A percentile compares a stretch with the other conserved stretches of the same genome.
Evolutionary conservation across 1,140 invertebrate genomes (phyloP).

Genomic region (Bombus difficillimus): DNA sequence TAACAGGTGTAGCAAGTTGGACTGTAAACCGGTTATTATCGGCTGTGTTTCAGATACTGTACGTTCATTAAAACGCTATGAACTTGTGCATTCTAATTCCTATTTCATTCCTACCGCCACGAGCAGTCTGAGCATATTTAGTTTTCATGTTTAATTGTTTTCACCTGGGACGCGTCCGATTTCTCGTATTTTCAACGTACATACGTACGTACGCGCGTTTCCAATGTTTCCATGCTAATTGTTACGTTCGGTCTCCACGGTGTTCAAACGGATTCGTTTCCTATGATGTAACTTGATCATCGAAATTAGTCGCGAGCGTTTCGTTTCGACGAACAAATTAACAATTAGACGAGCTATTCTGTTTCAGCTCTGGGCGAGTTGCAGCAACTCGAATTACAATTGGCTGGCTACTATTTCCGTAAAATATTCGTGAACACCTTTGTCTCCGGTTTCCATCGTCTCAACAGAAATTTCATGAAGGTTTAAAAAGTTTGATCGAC

Average conservation of each 20-base stretch:
- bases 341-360: constrained; percentile 21
- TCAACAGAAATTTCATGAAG: not conserved
- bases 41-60: constrained; percentile 31
- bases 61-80: constrained; percentile 58
- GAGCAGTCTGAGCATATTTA: constrained; percentile 2
- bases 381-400: not conserved
- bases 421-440: not conserved
- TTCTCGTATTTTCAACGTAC: not conserved
- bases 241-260: not conserved
- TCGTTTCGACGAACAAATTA: constrained; percentile 29
- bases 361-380: not conserved
- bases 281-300: constrained; percentile 1
- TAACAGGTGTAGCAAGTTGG: constrained; percentile 56
- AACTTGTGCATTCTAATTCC: constrained; percentile 58
- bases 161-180: not conserved
- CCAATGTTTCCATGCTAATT: not conserved
- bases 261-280: constrained; percentile 4
- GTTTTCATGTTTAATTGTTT: constrained; percentile 48
- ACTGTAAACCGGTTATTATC: constrained; percentile 53
- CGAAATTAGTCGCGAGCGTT: constrained; percentile 23
- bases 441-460: not conserved
- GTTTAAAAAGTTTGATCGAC: not conserved
- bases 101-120: constrained; percentile 18
- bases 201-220: not conserved
- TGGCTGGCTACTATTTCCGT: not conserved